Conservation (phyloP, 2,797 vertebrate species). For the Hippoglossus hippoglossus region DNA sequence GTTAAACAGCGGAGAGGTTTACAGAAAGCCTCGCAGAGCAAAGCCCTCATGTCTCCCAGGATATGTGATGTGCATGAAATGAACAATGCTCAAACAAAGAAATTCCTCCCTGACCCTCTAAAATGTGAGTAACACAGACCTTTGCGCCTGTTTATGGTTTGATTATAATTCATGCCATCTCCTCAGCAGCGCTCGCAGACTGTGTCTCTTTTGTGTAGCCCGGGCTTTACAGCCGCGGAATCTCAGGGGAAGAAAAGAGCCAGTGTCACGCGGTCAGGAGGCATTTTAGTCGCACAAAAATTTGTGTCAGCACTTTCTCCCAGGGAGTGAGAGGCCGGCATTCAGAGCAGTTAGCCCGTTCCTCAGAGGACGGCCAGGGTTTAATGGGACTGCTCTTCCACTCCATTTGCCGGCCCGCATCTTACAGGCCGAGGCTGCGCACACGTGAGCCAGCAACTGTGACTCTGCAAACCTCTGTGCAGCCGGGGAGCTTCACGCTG, state of each 20-base stretch:
- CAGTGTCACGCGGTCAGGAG: slow-evolving; percentile 77
- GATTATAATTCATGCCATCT: slow-evolving; percentile 73
- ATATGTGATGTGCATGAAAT: not conserved
- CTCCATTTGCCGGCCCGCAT: slow-evolving; percentile 71
- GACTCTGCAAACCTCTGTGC: slow-evolving; percentile 60
- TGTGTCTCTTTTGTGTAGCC: slow-evolving; percentile 70
- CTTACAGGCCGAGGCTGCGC: slow-evolving; percentile 63
- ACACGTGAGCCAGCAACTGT: slow-evolving; percentile 61
- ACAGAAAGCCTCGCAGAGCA: not conserved
- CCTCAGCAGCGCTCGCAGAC: slow-evolving; percentile 53
- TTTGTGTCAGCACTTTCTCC: slow-evolving; percentile 77
- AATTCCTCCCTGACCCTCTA: slow-evolving; percentile 37
- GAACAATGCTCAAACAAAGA: slow-evolving; percentile 55
- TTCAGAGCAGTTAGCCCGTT: slow-evolving; percentile 70
- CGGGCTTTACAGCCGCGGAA: slow-evolving; percentile 50
- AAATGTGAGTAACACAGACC: slow-evolving; percentile 64
- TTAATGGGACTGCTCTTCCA: slow-evolving; percentile 78
- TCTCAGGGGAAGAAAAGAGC: slow-evolving; percentile 74
- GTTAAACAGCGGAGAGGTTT: not conserved
- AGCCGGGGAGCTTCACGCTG: slow-evolving; percentile 29
- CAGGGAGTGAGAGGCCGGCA: slow-evolving; percentile 56
- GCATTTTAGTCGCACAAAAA: slow-evolving; percentile 74
- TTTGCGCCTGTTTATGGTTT: slow-evolving; percentile 56
- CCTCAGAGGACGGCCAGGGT: slow-evolving; percentile 66
- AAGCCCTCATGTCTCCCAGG: slow-evolving; percentile 16